phyloP scores from a whole-genome alignment of 2,113 vertebrate species.

The Heterotilapia buettikoferi region DNA sequence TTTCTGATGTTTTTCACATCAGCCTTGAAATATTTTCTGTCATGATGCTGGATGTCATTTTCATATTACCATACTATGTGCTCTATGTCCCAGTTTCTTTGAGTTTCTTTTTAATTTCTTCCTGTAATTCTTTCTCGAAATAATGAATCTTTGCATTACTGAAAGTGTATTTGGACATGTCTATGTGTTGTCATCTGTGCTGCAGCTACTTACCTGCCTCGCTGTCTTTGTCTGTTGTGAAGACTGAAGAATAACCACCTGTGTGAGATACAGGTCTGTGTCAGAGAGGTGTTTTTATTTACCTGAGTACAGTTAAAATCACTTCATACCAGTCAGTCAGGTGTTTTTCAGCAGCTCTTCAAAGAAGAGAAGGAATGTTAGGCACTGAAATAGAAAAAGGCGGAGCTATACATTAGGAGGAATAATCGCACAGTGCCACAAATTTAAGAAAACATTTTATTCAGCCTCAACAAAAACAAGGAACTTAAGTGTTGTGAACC shows the following conservation, averaged over 20 bases:
- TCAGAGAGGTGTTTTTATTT: background rate
- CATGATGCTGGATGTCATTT: background rate
- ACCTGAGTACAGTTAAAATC: too few species aligned
- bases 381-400: background rate
- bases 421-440: too few species aligned
- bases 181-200: background rate
- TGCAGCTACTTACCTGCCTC: background rate
- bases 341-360: background rate
- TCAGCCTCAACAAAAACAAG: too few species aligned
- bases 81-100: background rate
- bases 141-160: background rate
- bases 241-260: background rate
- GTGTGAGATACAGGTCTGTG: background rate
- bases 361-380: background rate
- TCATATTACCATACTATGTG: background rate
- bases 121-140: background rate
- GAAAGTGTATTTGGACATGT: background rate
- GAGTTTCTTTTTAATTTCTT: accelerated
- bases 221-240: background rate
- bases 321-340: background rate
- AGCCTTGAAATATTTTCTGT: background rate
- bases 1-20: background rate
- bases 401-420: too few species aligned
- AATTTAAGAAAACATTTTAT: too few species aligned
- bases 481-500: too few species aligned